phyloP scores from a whole-genome alignment of 2,888 invertebrate species.

The Tetranychus piercei region DNA sequence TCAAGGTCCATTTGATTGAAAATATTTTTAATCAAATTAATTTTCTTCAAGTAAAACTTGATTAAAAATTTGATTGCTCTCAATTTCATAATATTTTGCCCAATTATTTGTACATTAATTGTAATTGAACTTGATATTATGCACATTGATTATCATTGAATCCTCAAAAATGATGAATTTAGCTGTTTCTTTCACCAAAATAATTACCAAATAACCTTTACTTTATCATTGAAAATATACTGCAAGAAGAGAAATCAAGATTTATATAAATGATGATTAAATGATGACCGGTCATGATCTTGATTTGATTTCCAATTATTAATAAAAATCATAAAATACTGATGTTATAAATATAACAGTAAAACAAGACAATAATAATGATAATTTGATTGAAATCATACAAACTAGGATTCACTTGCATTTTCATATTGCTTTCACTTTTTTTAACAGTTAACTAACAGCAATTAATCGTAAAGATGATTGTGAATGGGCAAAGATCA shows the following conservation, averaged over 20 bases:
- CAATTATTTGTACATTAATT: no score
- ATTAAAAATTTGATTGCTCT: not conserved
- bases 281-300: not conserved
- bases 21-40: not conserved
- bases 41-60: not conserved
- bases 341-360: not conserved
- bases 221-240: no score
- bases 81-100: not conserved
- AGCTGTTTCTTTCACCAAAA: no score
- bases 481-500: not conserved
- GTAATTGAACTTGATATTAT: no score
- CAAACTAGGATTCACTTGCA: not conserved
- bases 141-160: no score
- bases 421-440: no score
- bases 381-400: not conserved
- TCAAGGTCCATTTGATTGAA: not conserved
- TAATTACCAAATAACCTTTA: no score
- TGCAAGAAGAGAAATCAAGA: not conserved
- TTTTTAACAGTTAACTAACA: not conserved
- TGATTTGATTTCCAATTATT: not conserved
- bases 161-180: no score
- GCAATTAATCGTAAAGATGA: not conserved
- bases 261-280: not conserved
- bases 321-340: no score
- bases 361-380: not conserved